phyloP scores from a whole-genome alignment of 2,888 invertebrate genomes.

The Agrypnus murinus region DNA sequence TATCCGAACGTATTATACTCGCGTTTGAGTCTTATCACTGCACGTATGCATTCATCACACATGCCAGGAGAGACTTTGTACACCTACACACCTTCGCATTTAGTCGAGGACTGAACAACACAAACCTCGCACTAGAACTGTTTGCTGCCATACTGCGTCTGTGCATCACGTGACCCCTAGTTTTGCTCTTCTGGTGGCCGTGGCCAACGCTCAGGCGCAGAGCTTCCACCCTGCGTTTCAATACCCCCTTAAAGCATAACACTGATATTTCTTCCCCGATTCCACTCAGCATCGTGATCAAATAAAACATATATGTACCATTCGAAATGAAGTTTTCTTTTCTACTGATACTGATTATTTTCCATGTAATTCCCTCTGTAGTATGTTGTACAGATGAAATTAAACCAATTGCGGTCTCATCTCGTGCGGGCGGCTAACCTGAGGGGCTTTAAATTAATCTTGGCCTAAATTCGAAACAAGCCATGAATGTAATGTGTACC shows the following conservation, averaged over 20 bases:
- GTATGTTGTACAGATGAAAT: slow-evolving; percentile 26
- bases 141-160: slow-evolving; percentile 69
- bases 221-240: slow-evolving; percentile 45
- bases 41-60: slow-evolving; percentile 38
- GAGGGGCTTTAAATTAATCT: slow-evolving; percentile 22
- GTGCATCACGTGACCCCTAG: slow-evolving; percentile 69
- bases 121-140: slow-evolving; percentile 39
- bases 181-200: slow-evolving; percentile 59
- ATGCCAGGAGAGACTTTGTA: slow-evolving; percentile 29
- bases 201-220: slow-evolving; percentile 58
- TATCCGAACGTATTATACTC: slow-evolving; percentile 3
- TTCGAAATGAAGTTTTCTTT: slow-evolving; percentile 46
- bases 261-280: slow-evolving; percentile 51
- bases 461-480: slow-evolving; percentile 30
- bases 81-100: slow-evolving; percentile 42
- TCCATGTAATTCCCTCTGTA: slow-evolving; percentile 19
- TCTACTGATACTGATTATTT: slow-evolving; percentile 44
- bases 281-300: slow-evolving; percentile 49
- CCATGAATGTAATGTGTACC: slow-evolving; percentile 38
- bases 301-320: slow-evolving; percentile 50
- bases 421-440: neutral
- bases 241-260: slow-evolving; percentile 39
- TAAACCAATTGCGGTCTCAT: slow-evolving; percentile 21
- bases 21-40: slow-evolving; percentile 14
- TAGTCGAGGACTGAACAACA: slow-evolving; percentile 47